Percentiles rank a stretch among this genome's conserved stretches.
Evolutionary conservation across 2,888 invertebrate genomes (phyloP).

Genomic region (Sesia apiformis): DNA sequence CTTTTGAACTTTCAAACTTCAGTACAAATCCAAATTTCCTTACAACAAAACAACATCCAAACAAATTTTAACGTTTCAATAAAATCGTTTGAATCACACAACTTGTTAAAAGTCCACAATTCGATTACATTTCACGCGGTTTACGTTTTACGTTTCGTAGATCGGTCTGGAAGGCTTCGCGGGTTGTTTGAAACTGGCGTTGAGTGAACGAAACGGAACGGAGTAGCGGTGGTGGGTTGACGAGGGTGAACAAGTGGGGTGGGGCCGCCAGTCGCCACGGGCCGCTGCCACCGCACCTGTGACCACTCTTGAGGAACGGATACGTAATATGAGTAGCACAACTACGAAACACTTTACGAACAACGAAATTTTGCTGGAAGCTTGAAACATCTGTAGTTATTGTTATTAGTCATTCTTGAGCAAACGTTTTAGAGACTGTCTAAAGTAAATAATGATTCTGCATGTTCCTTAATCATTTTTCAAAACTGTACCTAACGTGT

Average conservation of each 20-base stretch:
- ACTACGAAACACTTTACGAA: no score
- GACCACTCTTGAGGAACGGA: not conserved
- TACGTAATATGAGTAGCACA: no score
- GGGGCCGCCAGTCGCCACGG: constrained; percentile 10
- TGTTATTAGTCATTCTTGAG: no score
- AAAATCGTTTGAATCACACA: not conserved
- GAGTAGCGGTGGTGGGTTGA: not conserved
- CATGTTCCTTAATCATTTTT: no score
- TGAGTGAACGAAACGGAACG: no score
- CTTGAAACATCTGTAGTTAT: no score
- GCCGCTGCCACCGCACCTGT: constrained; percentile 12
- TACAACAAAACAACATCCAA: not conserved
- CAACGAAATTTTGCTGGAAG: no score
- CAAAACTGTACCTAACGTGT: no score
- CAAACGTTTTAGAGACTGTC: no score
- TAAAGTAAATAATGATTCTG: no score
- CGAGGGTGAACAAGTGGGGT: not conserved
- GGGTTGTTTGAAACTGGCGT: no score
- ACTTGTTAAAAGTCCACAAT: not conserved
- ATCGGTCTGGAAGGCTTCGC: no score
- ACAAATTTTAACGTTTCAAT: not conserved
- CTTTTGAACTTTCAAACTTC: not conserved
- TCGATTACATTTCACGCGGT: not conserved
- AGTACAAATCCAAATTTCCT: not conserved
- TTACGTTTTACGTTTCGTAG: not conserved